Conservation (phyloP, 2,113 vertebrate species). For the mouse (Mus musculus) region GRCm39 chr5:80885501-80886000, state of each 20-base stretch:
- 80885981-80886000: constrained; percentile 74
- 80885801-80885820: constrained; percentile 63
- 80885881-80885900: constrained; percentile 72
- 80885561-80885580: background rate
- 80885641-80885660: constrained; percentile 73
- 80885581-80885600: background rate
- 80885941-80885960: constrained; percentile 80
- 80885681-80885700: constrained; percentile 58
- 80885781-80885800: constrained; percentile 52
- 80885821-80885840: constrained; percentile 50
- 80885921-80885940: background rate
- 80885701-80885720: constrained; percentile 77
- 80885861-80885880: constrained; percentile 69
- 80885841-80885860: constrained; percentile 65
- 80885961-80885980: constrained; percentile 50
- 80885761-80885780: constrained; percentile 53
- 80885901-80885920: constrained; percentile 72
- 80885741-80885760: constrained; percentile 73
- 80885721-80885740: constrained; percentile 63
- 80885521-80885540: background rate
- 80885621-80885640: constrained; percentile 64
- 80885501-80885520: background rate
- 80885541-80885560: background rate
- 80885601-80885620: background rate
- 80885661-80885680: constrained; percentile 53